phyloP scores from a whole-genome alignment of 2,113 vertebrate genomes.

The Colistium nudipinnis region DNA sequence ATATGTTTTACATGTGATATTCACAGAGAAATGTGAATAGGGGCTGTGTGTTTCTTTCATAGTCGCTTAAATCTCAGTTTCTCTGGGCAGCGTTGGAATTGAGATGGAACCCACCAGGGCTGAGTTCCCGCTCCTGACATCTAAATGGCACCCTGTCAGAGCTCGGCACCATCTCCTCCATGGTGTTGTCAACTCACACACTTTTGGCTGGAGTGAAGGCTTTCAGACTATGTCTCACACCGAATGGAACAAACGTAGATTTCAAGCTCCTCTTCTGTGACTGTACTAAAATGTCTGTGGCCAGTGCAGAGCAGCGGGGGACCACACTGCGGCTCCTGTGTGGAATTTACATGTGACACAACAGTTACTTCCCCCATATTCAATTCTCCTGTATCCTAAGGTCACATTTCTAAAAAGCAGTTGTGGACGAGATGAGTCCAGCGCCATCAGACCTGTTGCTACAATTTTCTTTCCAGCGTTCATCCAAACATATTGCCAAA shows the following conservation, averaged over 20 bases:
- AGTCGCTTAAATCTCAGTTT: neutral
- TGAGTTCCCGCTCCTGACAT: neutral
- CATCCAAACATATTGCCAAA: neutral
- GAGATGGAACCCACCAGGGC: neutral
- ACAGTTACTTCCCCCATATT: neutral
- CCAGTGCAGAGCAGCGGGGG: neutral
- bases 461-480: neutral
- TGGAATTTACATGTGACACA: neutral
- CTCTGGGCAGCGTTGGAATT: neutral
- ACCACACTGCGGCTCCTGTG: neutral
- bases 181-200: neutral
- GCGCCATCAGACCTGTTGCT: neutral
- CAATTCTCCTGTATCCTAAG: neutral
- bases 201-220: neutral
- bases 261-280: neutral
- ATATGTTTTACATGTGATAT: neutral
- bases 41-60: neutral
- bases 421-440: neutral
- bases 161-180: neutral
- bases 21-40: neutral
- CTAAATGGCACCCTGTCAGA: neutral
- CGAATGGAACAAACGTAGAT: neutral
- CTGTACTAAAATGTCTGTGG: neutral
- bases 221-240: neutral
- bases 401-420: neutral